phyloP scores from a whole-genome alignment of 2,113 vertebrate genomes.

The Hucho hucho region DNA sequence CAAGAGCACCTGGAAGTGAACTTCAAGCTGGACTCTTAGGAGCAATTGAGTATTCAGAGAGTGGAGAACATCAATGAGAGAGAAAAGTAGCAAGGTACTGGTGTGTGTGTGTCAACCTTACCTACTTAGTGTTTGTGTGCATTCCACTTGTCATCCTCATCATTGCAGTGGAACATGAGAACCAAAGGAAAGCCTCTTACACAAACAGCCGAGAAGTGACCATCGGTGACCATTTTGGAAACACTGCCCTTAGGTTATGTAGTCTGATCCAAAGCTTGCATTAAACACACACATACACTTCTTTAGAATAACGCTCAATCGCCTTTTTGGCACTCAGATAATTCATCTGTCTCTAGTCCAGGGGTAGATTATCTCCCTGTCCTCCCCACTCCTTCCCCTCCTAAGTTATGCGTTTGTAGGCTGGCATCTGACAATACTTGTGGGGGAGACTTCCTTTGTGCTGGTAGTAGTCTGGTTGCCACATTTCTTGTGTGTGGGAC shows the following conservation, averaged over 20 bases:
- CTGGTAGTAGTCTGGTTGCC: slow-evolving; percentile 21
- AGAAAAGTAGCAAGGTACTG: background rate
- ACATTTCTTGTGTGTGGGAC: slow-evolving; percentile 26
- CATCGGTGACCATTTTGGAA: too few species aligned
- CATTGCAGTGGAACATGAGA: background rate
- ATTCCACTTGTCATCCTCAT: background rate
- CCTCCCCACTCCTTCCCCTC: background rate
- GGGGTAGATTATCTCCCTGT: background rate
- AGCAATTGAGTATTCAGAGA: background rate
- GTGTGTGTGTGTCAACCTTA: background rate
- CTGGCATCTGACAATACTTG: slow-evolving; percentile 1
- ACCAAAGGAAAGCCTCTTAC: background rate
- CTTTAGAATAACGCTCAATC: too few species aligned
- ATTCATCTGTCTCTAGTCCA: too few species aligned
- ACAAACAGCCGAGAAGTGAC: background rate
- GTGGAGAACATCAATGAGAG: background rate
- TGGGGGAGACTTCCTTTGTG: background rate
- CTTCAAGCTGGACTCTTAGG: background rate
- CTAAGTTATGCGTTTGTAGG: background rate
- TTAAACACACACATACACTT: background rate
- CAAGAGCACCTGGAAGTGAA: background rate
- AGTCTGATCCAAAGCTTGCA: too few species aligned
- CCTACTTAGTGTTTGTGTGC: background rate
- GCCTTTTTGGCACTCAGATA: too few species aligned
- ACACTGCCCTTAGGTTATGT: too few species aligned